Base-by-base conservation (phyloP, 2,113 vertebrate species). In the Sardina pilchardus region DNA sequence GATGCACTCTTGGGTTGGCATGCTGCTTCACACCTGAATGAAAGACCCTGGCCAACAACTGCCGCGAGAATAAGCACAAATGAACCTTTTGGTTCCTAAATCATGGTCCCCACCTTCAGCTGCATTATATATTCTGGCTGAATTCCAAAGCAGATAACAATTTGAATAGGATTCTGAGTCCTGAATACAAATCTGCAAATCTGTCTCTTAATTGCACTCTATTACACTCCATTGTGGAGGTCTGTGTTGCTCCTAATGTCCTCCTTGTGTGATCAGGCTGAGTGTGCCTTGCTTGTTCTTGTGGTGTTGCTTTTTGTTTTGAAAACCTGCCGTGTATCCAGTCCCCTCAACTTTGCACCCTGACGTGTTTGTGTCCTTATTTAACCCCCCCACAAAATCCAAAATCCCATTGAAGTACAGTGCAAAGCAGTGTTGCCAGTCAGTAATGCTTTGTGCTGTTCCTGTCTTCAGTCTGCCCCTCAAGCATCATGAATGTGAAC, bases 281-380 rank as follows among this genome's bases (percentile, higher is more conserved):
- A 6, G 30, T 78, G 30, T 78, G 30, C 34, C 3, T 78, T 36
- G 71, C 71, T 78, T 78, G 71, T 36, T 78, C 3, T 36, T 78
- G 26, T 71, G 1, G 12, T 50, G 48, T 50, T 59, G 53, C 53
- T 53, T 21, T 19, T 53, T 53, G 24, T 50, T 19, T 50, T 50
- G 1, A 0, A 59, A 59, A 59, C 53, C 2, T 59, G 6, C 21
- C 7, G 53, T 59, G 71, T 8, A 14, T 78, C 14, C 71, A 78
- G 63, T 30, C 63, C 63, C 63, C 92, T 92, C 92, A 87, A 90
- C 93, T 94, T 94, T 93, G 93, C 93, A 93, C 93, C 93, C 91
- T 86, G 48, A 87, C 90, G 34, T 78, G 71, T 26, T 78, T 78
- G 67, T 78, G 71, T 34, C 34, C 71, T 36, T 36, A 36, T 36